phyloP scores from a whole-genome alignment of 1,140 invertebrate species.

The Aleiodes sp. region DNA sequence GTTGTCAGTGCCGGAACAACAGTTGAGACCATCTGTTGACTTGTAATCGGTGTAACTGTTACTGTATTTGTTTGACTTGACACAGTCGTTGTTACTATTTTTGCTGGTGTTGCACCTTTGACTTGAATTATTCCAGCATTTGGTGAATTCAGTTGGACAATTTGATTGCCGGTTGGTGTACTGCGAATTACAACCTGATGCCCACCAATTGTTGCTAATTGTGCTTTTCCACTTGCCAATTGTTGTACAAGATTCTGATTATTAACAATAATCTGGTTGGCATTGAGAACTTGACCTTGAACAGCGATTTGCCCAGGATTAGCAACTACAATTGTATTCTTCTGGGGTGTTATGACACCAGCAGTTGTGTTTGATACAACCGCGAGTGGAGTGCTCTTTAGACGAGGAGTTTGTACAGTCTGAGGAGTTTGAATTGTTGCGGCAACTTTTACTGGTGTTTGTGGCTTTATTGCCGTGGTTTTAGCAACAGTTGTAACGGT shows the following conservation, averaged over 20 bases:
- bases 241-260: constrained; percentile 80
- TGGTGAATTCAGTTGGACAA: constrained; percentile 62
- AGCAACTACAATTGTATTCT: constrained; percentile 56
- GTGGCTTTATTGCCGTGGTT: not conserved
- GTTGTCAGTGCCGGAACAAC: constrained; percentile 20
- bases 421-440: constrained; percentile 52
- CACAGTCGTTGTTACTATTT: constrained; percentile 28
- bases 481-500: constrained; percentile 7
- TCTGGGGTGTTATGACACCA: constrained; percentile 45
- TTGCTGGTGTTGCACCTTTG: constrained; percentile 43
- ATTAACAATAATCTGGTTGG: constrained; percentile 78
- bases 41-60: constrained; percentile 14
- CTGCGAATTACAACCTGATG: constrained; percentile 81
- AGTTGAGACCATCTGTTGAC: not conserved
- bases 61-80: constrained; percentile 33
- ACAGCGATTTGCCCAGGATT: constrained; percentile 57
- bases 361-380: constrained; percentile 31
- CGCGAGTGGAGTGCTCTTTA: constrained; percentile 46
- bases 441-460: constrained; percentile 41
- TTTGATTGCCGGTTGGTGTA: constrained; percentile 75
- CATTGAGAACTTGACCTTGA: constrained; percentile 55
- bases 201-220: constrained; percentile 83
- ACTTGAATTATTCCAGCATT: constrained; percentile 58
- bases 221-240: constrained; percentile 79
- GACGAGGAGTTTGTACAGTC: constrained; percentile 46